Evolutionary conservation across 2,888 invertebrate genomes (phyloP).

Genomic region (Drosophila gaucha): DNA sequence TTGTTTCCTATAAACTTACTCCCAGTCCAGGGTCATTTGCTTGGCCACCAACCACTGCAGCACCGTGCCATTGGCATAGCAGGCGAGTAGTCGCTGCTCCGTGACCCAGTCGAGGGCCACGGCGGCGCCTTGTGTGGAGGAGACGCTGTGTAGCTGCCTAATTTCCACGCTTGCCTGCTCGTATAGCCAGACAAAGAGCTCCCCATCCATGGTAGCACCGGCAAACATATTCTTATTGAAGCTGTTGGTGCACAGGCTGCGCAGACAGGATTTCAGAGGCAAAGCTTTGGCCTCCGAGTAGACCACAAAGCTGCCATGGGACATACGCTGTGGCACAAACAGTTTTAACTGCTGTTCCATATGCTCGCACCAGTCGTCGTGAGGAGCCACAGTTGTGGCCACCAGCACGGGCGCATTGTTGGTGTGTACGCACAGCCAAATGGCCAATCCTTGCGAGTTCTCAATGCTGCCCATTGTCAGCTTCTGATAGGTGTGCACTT

Average conservation of each 20-base stretch:
- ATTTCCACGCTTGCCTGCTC: constrained; percentile 66
- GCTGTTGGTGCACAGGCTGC: constrained; percentile 79
- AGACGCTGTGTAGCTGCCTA: constrained; percentile 73
- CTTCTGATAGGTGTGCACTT: constrained; percentile 81
- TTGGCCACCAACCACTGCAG: constrained; percentile 77
- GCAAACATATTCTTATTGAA: constrained; percentile 82
- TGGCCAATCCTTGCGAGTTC: constrained; percentile 77
- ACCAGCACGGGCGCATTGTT: constrained; percentile 83
- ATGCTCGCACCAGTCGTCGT: constrained; percentile 84
- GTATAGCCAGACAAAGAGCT: constrained; percentile 82
- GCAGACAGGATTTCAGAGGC: constrained; percentile 81
- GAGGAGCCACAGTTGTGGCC: constrained; percentile 75
- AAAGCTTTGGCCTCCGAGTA: constrained; percentile 76
- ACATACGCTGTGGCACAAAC: constrained; percentile 80
- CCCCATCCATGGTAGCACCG: constrained; percentile 83
- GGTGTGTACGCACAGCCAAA: constrained; percentile 83
- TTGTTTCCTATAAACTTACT: constrained; percentile 53
- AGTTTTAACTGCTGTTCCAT: constrained; percentile 78
- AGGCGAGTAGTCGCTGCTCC: constrained; percentile 76
- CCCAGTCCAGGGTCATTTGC: constrained; percentile 71
- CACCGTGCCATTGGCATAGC: constrained; percentile 82
- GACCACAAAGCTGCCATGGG: constrained; percentile 69
- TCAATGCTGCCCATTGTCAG: constrained; percentile 56
- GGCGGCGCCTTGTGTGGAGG: constrained; percentile 76
- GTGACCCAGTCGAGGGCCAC: constrained; percentile 82